Evolutionary conservation across 2,888 invertebrate species (phyloP).

Genomic region (Drosophila infuscata): DNA sequence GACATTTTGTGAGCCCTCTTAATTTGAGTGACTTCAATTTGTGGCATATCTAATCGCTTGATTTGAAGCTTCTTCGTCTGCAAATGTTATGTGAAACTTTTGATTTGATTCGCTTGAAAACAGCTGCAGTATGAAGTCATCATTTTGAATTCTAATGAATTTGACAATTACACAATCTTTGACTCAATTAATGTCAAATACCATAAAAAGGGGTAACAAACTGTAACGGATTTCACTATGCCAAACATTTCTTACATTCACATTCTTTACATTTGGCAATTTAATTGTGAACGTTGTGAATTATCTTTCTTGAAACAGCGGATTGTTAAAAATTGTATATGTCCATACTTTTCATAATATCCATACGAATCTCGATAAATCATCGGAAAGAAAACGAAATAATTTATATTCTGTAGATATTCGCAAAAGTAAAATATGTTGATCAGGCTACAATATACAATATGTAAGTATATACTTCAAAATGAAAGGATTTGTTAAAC

Average conservation of each 20-base stretch:
- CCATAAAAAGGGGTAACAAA: not conserved
- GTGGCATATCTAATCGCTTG: conserved; percentile 12
- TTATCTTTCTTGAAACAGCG: too few species aligned
- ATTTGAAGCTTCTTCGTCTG: conserved; percentile 22
- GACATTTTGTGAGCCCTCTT: conserved; percentile 18
- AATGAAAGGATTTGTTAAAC: not conserved
- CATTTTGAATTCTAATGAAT: conserved; percentile 23
- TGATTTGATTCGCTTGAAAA: conserved; percentile 19
- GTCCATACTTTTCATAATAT: too few species aligned
- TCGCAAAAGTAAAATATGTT: not conserved
- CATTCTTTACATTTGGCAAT: not conserved
- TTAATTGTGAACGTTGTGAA: not conserved
- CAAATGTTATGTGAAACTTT: conserved; percentile 58
- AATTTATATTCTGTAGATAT: not conserved
- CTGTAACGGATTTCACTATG: not conserved
- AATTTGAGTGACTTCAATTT: conserved; percentile 14
- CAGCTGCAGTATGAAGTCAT: conserved; percentile 75
- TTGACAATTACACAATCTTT: conserved; percentile 8
- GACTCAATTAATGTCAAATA: not conserved
- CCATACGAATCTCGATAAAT: too few species aligned
- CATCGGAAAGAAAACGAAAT: too few species aligned
- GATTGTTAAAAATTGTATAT: too few species aligned
- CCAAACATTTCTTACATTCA: not conserved
- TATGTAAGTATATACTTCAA: not conserved
- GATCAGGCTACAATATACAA: not conserved